phyloP scores from a whole-genome alignment of 2,113 vertebrate species.

The Athene cunicularia region DNA sequence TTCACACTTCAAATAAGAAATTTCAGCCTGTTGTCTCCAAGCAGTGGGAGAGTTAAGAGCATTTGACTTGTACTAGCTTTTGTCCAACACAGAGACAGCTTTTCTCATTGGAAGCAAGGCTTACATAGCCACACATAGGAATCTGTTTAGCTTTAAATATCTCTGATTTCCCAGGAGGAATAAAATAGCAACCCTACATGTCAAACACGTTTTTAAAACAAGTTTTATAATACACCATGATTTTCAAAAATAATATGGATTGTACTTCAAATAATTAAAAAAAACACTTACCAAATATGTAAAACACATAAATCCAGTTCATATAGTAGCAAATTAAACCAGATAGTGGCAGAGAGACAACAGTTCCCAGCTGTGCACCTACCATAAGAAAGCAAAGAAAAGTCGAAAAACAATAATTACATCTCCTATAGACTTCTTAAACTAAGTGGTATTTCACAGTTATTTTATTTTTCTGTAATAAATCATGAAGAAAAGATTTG shows the following conservation, averaged over 20 bases:
- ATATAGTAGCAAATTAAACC: slow-evolving; percentile 95
- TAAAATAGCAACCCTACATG: background rate
- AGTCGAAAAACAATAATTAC: background rate
- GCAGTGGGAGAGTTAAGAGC: background rate
- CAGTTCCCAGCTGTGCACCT: slow-evolving; percentile 96
- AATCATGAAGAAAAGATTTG: background rate
- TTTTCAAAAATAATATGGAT: background rate
- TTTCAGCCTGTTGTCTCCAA: slow-evolving; percentile 1
- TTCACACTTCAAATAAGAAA: slow-evolving; percentile 59
- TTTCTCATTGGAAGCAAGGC: background rate
- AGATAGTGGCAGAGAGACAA: slow-evolving; percentile 90
- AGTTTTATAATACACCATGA: background rate
- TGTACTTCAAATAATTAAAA: background rate
- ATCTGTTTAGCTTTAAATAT: background rate
- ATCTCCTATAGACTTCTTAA: background rate
- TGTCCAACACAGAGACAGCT: background rate
- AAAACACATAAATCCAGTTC: slow-evolving; percentile 95
- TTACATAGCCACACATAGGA: background rate
- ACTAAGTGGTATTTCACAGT: background rate
- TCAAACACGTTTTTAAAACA: background rate
- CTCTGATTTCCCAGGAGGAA: background rate
- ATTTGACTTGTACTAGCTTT: slow-evolving; percentile 27
- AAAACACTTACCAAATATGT: slow-evolving; percentile 89
- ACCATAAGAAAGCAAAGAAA: background rate
- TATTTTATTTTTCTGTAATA: background rate